Base-by-base conservation (phyloP, 2,113 vertebrate species). In the Leuciscus idus region DNA sequence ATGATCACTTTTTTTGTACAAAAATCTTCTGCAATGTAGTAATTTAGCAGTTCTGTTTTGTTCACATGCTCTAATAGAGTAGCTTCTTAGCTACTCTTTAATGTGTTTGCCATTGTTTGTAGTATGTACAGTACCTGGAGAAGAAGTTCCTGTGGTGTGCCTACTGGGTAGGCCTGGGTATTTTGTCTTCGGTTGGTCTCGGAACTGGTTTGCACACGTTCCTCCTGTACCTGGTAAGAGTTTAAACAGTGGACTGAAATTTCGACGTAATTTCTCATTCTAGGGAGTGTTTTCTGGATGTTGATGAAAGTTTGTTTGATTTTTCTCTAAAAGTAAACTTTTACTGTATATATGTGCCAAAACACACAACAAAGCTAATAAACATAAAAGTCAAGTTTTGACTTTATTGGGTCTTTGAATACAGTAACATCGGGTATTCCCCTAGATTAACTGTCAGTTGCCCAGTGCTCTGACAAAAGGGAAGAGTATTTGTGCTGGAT, bases 111-210 rank as follows among this genome's bases (percentile, higher is more conserved):
- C 6, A 46, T 79, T 15, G 19, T 59, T 91, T 94, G 59, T 92
- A 99, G 98, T 98, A 97, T 94, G 97, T 99, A 85, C 92, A 88
- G 74, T 96, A 96, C 90, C 91, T 97, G 94, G 98, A 99, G 92
- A 98, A 96, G 81, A 97, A 94, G 89, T 94, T 97, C 88, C 95
- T 99, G 48, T 97, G 98, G 97, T 99, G 97, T 95, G 96, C 97
- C 94, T 99, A 99, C 94, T 99, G 98, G 98, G 96, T 99, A 94
- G 98, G 98, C 92, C 91, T 99, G 90, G 98, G 98, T 84, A 98
- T 99, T 90, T 93, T 99, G 86, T 99, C 98, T 86, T 99, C 98
- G 62, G 98, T 99, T 50, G 98, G 98, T 62, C 97, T 99, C 78
- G 98, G 98, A 86, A 99, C 98, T 43, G 98, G 98, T 82, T 95